phyloP scores from a whole-genome alignment of 2,888 invertebrate species.

The Lapara coniferarum region DNA sequence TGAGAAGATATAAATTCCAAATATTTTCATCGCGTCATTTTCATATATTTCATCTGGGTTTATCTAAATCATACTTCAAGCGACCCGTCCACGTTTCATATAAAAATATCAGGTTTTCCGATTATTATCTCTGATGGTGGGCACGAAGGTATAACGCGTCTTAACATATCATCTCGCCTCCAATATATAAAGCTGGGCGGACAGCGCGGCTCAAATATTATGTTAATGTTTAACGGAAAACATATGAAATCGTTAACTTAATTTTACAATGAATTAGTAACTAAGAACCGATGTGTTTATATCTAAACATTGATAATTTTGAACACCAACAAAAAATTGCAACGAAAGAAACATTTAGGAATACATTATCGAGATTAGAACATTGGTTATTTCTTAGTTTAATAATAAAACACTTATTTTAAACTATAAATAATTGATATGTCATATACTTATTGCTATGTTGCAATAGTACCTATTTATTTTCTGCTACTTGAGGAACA shows the following conservation, averaged over 20 bases:
- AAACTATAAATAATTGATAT: too few relatives aligned
- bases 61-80: conserved; percentile 37
- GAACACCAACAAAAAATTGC: too few relatives aligned
- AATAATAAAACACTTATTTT: too few relatives aligned
- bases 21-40: conserved; percentile 7
- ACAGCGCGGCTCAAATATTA: conserved; percentile 18
- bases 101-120: conserved; percentile 61
- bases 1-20: conserved; percentile 3
- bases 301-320: too few relatives aligned
- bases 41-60: conserved; percentile 1
- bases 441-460: too few relatives aligned
- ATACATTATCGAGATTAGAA: too few relatives aligned
- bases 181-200: conserved; percentile 39
- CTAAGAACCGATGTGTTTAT: too few relatives aligned
- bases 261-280: too few relatives aligned
- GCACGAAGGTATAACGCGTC: conserved; percentile 40
- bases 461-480: too few relatives aligned
- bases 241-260: not conserved
- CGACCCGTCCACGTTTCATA: conserved; percentile 38
- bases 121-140: conserved; percentile 48
- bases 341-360: too few relatives aligned
- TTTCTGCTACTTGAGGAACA: not conserved
- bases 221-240: not conserved
- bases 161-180: conserved; percentile 42
- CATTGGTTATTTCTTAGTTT: too few relatives aligned